phyloP scores from a whole-genome alignment of 2,888 invertebrate species.

The Tuberolachnus salignus region DNA sequence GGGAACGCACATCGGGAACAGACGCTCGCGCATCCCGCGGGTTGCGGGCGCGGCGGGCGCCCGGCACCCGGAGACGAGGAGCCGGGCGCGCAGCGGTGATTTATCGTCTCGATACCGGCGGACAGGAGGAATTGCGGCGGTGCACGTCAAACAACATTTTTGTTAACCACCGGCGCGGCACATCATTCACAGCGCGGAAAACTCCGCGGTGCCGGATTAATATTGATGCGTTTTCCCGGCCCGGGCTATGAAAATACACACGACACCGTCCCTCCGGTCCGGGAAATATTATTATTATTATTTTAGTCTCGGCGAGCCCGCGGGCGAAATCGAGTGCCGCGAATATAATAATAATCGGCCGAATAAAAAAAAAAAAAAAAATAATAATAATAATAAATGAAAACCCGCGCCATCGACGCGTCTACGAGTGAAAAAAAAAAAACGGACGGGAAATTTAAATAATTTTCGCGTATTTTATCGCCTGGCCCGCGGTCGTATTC shows the following conservation, averaged over 20 bases:
- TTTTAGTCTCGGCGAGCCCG: too few relatives aligned
- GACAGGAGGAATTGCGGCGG: constrained; percentile 24
- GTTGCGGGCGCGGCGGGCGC: too few relatives aligned
- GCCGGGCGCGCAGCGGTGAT: constrained; percentile 47
- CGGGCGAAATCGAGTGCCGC: not conserved
- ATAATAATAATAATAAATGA: too few relatives aligned
- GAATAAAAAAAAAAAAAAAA: too few relatives aligned
- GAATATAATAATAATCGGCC: not conserved
- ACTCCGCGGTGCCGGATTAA: constrained; percentile 15
- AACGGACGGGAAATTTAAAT: too few relatives aligned
- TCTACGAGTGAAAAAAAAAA: not conserved
- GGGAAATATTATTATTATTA: too few relatives aligned
- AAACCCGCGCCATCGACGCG: not conserved
- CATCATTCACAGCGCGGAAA: constrained; percentile 33
- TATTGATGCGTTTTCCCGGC: constrained; percentile 25
- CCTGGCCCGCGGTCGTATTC: not conserved
- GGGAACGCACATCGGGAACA: constrained; percentile 47
- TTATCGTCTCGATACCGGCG: constrained; percentile 47
- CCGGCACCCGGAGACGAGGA: constrained; percentile 24
- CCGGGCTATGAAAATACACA: not conserved
- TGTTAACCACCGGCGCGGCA: constrained; percentile 37
- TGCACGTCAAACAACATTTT: constrained; percentile 38
- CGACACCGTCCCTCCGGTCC: too few relatives aligned
- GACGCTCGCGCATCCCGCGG: too few relatives aligned
- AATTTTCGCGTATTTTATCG: constrained; percentile 1